Percentiles rank a stretch among this genome's conserved stretches.
Evolutionary conservation across 2,888 invertebrate species (phyloP).

Genomic region (Petrophora chlorosata): DNA sequence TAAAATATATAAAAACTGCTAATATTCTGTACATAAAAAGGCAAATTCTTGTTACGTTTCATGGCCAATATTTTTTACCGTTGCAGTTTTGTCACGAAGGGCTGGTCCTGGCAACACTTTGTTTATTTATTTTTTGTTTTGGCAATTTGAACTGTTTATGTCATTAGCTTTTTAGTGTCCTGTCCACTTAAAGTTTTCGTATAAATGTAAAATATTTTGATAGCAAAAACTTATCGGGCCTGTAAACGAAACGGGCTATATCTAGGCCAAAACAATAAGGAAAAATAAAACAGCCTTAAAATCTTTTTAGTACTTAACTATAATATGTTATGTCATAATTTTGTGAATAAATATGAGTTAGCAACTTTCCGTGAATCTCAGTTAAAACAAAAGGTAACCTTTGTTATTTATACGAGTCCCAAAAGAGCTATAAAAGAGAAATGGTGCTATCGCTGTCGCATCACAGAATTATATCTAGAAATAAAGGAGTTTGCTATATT

Average conservation of each 20-base stretch:
- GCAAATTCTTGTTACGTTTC: constrained; percentile 8
- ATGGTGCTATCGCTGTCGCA: neutral
- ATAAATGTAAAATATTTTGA: constrained; percentile 16
- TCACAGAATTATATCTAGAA: too few relatives aligned
- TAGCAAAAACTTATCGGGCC: constrained; percentile 12
- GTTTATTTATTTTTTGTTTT: constrained; percentile 2
- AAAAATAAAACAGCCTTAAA: too few relatives aligned
- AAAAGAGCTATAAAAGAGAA: neutral
- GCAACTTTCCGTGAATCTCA: too few relatives aligned
- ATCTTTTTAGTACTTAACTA: too few relatives aligned
- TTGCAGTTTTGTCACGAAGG: constrained; percentile 7
- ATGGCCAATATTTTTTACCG: neutral
- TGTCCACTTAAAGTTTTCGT: constrained; percentile 9
- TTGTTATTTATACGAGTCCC: neutral
- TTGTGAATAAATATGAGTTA: too few relatives aligned
- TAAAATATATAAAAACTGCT: constrained; percentile 12
- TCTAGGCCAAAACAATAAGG: constrained; percentile 9
- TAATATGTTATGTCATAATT: too few relatives aligned
- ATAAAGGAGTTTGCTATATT: too few relatives aligned
- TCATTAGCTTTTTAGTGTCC: constrained; percentile 1
- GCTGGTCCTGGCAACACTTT: neutral
- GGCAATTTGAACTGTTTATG: constrained; percentile 5
- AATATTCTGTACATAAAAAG: constrained; percentile 3
- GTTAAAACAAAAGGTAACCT: neutral
- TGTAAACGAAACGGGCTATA: neutral